A percentile compares a stretch with the other conserved stretches of the same genome.
These are phyloP conservation scores for Amphipyra berbera DNA, from an alignment of 2,888 invertebrate genomes.

Conservation along the genomic window DNA sequence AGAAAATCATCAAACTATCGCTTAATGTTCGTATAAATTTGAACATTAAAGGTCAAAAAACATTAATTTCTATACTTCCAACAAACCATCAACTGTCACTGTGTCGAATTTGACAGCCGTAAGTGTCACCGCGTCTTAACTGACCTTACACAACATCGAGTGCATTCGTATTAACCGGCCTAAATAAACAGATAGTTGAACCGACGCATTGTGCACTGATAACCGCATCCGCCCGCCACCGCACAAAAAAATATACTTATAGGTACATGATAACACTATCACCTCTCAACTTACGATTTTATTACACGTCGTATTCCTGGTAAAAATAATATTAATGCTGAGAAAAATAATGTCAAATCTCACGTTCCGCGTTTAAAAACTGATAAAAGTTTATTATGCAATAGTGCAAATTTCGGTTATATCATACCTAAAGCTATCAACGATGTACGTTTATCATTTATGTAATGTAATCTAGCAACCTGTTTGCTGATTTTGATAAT, in stretches of 20 bases:
- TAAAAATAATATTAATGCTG: conserved; percentile 39
- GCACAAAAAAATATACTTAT: conserved; percentile 60
- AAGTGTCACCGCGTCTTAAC: conserved; percentile 65
- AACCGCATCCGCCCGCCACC: conserved; percentile 83
- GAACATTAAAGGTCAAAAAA: conserved; percentile 8
- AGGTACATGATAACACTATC: conserved; percentile 72
- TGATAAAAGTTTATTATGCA: conserved; percentile 34
- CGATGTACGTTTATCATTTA: conserved; percentile 16
- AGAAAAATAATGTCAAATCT: conserved; percentile 37
- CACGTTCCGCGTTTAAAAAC: conserved; percentile 26
- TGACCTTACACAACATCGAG: conserved; percentile 82
- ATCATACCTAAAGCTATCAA: conserved; percentile 1
- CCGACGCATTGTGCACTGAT: conserved; percentile 70
- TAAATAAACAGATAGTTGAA: conserved; percentile 74
- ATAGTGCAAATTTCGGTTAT: conserved; percentile 19
- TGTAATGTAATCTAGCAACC: conserved; percentile 10
- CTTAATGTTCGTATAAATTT: no score
- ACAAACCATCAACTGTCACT: conserved; percentile 3
- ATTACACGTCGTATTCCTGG: conserved; percentile 49
- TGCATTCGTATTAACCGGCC: conserved; percentile 69
- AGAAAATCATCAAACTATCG: no score
- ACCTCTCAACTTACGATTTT: conserved; percentile 57
- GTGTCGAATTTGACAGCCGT: conserved; percentile 43
- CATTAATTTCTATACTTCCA: background rate
- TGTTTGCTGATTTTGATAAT: conserved; percentile 16